phyloP scores from a whole-genome alignment of 2,113 vertebrate genomes.

The Passer montanus region DNA sequence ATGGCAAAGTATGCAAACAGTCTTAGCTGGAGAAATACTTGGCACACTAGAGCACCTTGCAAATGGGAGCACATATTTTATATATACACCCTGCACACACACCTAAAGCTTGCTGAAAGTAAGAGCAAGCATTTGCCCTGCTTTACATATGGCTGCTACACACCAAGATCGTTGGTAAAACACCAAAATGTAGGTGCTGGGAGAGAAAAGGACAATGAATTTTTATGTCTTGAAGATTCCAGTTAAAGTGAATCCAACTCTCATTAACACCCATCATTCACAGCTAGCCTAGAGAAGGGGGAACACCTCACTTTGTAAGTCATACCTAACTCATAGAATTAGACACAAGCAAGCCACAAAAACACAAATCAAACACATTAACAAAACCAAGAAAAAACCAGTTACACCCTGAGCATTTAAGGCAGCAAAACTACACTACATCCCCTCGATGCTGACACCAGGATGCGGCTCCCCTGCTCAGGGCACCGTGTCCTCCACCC shows the following conservation, averaged over 20 bases:
- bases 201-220: background rate
- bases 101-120: background rate
- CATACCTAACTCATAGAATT: background rate
- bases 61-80: background rate
- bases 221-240: background rate
- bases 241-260: background rate
- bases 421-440: background rate
- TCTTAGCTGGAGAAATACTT: background rate
- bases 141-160: too few relatives aligned
- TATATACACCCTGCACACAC: background rate
- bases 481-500: fast-evolving
- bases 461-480: background rate
- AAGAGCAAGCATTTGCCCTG: background rate
- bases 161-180: background rate
- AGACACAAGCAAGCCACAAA: background rate
- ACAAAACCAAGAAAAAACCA: too few relatives aligned
- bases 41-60: background rate
- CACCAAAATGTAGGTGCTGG: background rate
- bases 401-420: background rate
- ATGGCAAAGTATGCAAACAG: background rate
- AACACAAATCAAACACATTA: background rate
- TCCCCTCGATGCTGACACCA: background rate
- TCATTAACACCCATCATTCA: background rate
- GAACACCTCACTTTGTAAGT: background rate
- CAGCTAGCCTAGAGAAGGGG: background rate